Percentiles rank a stretch among this genome's conserved stretches.
Evolutionary conservation across 2,888 invertebrate genomes (phyloP).

Genomic region (Dryadula phaetusa): DNA sequence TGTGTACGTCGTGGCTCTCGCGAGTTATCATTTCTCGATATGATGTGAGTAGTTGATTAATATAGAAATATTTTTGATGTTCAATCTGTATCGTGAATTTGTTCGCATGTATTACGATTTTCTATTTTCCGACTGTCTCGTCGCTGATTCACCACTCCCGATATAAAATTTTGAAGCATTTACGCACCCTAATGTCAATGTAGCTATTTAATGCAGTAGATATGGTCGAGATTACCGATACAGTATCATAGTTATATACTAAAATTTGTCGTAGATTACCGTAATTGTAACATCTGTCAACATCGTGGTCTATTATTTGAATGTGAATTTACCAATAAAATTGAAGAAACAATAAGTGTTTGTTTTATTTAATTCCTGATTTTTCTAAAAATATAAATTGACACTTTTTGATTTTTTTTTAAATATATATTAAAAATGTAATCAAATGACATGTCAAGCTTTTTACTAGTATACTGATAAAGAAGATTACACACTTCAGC

Average conservation of each 20-base stretch:
- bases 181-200: constrained; percentile 77
- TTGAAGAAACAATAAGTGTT: constrained; percentile 66
- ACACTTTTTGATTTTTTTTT: too few species aligned
- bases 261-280: constrained; percentile 80
- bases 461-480: too few species aligned
- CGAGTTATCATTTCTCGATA: constrained; percentile 66
- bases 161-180: constrained; percentile 79
- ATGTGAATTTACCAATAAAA: constrained; percentile 84
- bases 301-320: constrained; percentile 83
- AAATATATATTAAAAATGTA: too few species aligned
- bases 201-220: constrained; percentile 75
- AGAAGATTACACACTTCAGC: too few species aligned
- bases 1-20: constrained; percentile 57
- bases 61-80: constrained; percentile 82
- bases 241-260: constrained; percentile 77
- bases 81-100: constrained; percentile 79
- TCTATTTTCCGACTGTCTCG: constrained; percentile 70
- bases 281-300: constrained; percentile 77
- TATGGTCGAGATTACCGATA: constrained; percentile 80
- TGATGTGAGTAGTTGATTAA: constrained; percentile 76
- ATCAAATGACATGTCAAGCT: too few species aligned
- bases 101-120: constrained; percentile 71
- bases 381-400: too few species aligned
- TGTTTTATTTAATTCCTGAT: constrained; percentile 53
- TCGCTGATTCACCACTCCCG: constrained; percentile 65